Percentiles rank a stretch among this genome's conserved stretches.
Conservation (phyloP, 2,797 vertebrate species). For the Sylvilagus floridanus region DNA sequence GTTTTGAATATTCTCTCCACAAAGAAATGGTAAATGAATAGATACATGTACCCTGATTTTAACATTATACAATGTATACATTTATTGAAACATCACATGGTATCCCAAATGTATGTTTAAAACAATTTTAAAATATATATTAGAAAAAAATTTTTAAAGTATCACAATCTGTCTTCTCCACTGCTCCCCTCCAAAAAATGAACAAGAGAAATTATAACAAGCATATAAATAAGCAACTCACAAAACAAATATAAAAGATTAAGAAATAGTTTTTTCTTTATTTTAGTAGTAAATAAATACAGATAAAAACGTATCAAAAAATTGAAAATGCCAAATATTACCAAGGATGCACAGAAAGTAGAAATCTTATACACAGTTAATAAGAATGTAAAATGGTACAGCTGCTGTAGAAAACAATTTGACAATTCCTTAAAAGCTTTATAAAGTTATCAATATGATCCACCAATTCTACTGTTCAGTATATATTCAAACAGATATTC, state of each 20-base stretch:
- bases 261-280: neutral
- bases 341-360: neutral
- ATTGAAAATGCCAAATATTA: neutral
- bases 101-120: too few species aligned
- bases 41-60: too few species aligned
- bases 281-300: neutral
- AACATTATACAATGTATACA: too few species aligned
- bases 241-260: neutral
- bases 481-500: neutral
- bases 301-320: slow-evolving; percentile 13
- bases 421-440: neutral
- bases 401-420: too few species aligned
- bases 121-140: too few species aligned
- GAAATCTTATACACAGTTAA: too few species aligned
- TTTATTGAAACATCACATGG: too few species aligned
- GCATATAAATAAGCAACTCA: neutral
- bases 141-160: neutral
- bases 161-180: neutral
- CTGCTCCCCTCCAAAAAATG: neutral
- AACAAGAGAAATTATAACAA: slow-evolving; percentile 16
- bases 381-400: too few species aligned
- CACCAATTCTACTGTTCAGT: neutral
- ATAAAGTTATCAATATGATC: neutral
- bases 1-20: too few species aligned
- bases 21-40: too few species aligned